Base-by-base conservation (phyloP, 2,113 vertebrate genomes). In the Podocnemis expansa region DNA sequence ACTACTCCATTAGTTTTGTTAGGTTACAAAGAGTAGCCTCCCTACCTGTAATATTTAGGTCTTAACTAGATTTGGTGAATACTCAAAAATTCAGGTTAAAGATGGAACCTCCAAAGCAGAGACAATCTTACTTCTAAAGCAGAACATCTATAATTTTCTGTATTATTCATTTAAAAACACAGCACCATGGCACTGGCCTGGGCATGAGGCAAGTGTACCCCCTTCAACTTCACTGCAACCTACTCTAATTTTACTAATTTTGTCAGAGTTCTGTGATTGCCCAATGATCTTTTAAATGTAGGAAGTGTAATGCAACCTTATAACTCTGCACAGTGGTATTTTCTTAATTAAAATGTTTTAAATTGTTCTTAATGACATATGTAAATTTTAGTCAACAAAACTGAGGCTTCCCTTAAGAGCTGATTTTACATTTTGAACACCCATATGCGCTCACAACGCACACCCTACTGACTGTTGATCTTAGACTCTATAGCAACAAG, bases 401-500 rank as follows among this genome's bases (percentile, higher is more conserved):
- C 87, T 63, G 17, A 85, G 89, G 25, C 82, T 75, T n/a, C 78
- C 76, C 63, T 5, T 60, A 89, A 91, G n/a, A 52, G 75, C 85
- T 91, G 89, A 93, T 96, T 96, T 95, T 93, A 83, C 80, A 78
- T 94, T 94, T 93, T 89, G 87, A 95, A 94, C 52, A 58, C 38
- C 90, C 80, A 85, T 22, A 2, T 76, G 78, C 89, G 83, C 93
- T 94, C 91, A 95, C 94, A 94, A 97, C 85, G 95, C 67, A 87
- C 87, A 78, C 96, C 97, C 97, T 98, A 97, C 94, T 92, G 97
- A 97, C 97, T 97, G 97, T 97, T 97, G 97, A 97, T 98, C 98
- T 98, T 98, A 97, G 98, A 97, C 98, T 97, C 98, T 98, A 98
- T 97, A 98, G 98, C 98, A 98, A 99, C 98, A 99, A 99, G 98